Evolutionary conservation across 1,140 invertebrate genomes (phyloP), one percentile per base, ranked within the genome.

Genomic region (Aphelinus atriplicis): DNA sequence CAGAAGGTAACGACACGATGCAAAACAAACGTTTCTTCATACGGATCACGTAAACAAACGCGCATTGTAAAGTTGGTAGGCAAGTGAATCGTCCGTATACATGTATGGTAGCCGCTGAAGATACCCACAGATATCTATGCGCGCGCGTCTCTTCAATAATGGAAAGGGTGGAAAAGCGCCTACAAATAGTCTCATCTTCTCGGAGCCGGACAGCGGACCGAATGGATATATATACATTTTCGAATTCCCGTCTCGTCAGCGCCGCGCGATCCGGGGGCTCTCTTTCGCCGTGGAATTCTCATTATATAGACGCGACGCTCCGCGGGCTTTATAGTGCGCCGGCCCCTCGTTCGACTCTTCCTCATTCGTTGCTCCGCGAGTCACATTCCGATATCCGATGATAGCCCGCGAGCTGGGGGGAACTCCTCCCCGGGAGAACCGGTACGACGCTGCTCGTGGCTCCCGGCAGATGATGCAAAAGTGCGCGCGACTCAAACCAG

Each of bases 341-440:
- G 67, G 9, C 7, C 7, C 53, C 6, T 7, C 70, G 3, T 3
- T 43, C 46, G 55, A 9, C 71, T 73, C 57, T 73, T 73, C 71
- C 64, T 61, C 71, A 56, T 58, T 66, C 57, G 57, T 47, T 51
- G 70, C 46, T 47, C 6, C 51, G 43, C 60, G 7, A 57, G 57
- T 68, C 71, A 53, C 71, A 73, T 73, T 73, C 71, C 71, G 43
- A 73, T 61, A 67, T 26, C 26, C 63, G 71, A 60, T 66, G 71
- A 72, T 63, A 73, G n/a, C 42, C 26, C 6, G 43, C 46, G 26
- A 26, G 26, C 26, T 26, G 26, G 26, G 26, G 26, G 26, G 26
- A 26, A 26, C 26, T 26, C 26, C 26, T 26, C 26, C 26, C 46
- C 43, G 47, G 10, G 57, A 6, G 50, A 58, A 65, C 62, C 60